Evolutionary conservation across 2,797 vertebrate species (phyloP), one percentile per base, ranked within the genome.

Genomic region (Salmo trutta): DNA sequence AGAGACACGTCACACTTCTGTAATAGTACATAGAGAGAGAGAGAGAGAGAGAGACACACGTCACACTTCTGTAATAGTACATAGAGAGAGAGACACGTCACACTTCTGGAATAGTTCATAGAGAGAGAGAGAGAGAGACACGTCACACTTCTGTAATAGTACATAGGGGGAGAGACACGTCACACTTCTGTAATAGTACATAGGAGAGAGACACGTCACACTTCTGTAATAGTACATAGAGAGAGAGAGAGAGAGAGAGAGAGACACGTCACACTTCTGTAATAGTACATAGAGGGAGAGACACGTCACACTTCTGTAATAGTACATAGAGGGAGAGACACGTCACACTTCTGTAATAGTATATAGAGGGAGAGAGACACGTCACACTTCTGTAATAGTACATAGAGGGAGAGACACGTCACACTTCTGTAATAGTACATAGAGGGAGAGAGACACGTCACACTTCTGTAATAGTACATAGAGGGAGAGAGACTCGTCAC

Each of bases 401-500:
- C 0, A 36, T 6, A 36, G 33, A 6, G 0, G 1, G 33, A 33
- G 5, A 33, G 33, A 33, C 1, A 33, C 1, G 33, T 33, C 33
- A 33, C 33, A 33, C 33, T 33, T 33, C 33, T 33, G 33, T 33
- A 33, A 33, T 33, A 33, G 33, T 33, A 33, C 5, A 33, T 33
- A 33, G 33, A 33, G 31, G 4, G 31, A 59, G 31, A 31, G 31
- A 4, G 97, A 96, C 83, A 90, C 79, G 82, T 99, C 96, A 68
- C 97, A 97, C 83, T 92, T 97, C 98, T 99, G 90, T 54, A 7
- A 74, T 52, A 19, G 12, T 21, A 67, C 1, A 66, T 17, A 79
- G 17, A 77, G n/a, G 15, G 36, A 29, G 33, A 33, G 31, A 33
- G 33, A 33, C 0, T 24, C 1, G 6, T 6, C n/a, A n/a, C 41